Evolutionary conservation across 2,888 invertebrate genomes (phyloP).

Genomic region (Odontothrips loti): DNA sequence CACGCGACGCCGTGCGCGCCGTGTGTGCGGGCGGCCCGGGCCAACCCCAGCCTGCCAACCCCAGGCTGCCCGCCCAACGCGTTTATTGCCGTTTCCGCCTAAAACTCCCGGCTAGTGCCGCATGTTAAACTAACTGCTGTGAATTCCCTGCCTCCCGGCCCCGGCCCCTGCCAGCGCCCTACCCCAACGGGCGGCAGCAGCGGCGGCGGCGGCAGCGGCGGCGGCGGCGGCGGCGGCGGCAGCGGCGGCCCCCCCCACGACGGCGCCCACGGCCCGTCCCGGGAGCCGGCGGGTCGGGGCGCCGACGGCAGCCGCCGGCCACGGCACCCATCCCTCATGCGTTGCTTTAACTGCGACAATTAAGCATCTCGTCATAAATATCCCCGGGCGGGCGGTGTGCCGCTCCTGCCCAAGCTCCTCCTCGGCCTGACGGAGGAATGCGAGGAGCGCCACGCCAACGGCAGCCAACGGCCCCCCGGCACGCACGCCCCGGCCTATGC

Average conservation of each 20-base stretch:
- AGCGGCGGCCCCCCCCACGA: too few relatives aligned
- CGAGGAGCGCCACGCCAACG: too few relatives aligned
- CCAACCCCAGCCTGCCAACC: background rate
- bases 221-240: background rate
- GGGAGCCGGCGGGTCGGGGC: too few relatives aligned
- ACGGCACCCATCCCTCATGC: conserved; percentile 11
- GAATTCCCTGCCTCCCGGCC: background rate
- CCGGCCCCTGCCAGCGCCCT: background rate
- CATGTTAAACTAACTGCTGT: conserved; percentile 12
- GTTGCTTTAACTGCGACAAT: conserved; percentile 24
- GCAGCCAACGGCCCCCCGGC: conserved; percentile 2
- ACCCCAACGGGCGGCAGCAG: background rate
- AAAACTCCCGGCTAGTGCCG: conserved; percentile 12
- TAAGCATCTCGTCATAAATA: conserved; percentile 25
- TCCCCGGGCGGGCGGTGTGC: background rate
- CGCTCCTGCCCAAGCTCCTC: too few relatives aligned
- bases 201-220: too few relatives aligned
- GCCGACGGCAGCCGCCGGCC: conserved; percentile 10
- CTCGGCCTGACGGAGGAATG: too few relatives aligned
- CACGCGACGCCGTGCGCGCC: too few relatives aligned
- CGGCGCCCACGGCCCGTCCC: too few relatives aligned
- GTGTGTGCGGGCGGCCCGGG: background rate
- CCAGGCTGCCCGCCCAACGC: background rate
- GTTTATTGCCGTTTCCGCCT: conserved; percentile 8
- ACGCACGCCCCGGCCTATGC: background rate